Conservation (phyloP, 2,888 invertebrate species). For the Ennomos fuscantarius region DNA sequence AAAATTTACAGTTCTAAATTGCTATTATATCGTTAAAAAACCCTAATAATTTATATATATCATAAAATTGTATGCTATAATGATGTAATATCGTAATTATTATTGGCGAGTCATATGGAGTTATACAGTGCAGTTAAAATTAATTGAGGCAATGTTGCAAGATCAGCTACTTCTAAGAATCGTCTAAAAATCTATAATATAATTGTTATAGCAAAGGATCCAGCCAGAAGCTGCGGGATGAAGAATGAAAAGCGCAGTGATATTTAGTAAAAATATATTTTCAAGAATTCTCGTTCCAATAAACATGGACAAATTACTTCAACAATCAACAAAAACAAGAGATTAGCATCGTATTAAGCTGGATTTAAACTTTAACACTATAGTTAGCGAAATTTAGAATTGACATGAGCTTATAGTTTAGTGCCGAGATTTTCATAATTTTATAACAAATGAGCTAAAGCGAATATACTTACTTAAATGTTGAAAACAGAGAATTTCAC, state of each 20-base stretch:
- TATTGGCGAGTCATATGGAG: too few relatives aligned
- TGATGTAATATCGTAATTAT: too few relatives aligned
- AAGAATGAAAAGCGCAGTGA: conserved; percentile 80
- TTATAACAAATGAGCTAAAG: conserved; percentile 60
- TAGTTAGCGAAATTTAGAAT: conserved; percentile 53
- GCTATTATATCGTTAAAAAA: too few relatives aligned
- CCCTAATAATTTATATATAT: too few relatives aligned
- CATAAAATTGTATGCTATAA: too few relatives aligned
- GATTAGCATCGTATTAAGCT: conserved; percentile 66
- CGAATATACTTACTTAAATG: conserved; percentile 35
- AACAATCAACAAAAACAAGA: conserved; percentile 65
- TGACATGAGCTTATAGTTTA: conserved; percentile 63
- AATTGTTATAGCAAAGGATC: conserved; percentile 46
- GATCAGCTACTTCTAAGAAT: conserved; percentile 2
- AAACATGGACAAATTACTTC: conserved; percentile 77
- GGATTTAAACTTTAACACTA: conserved; percentile 70
- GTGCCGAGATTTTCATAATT: conserved; percentile 50
- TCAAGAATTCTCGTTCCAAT: conserved; percentile 73
- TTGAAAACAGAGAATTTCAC: conserved; percentile 28
- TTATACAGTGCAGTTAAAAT: too few relatives aligned
- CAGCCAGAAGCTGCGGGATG: conserved; percentile 66
- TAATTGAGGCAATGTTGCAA: conserved; percentile 6
- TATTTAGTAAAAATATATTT: conserved; percentile 81
- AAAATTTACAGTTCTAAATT: too few relatives aligned
- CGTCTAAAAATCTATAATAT: conserved; percentile 6